Base-by-base conservation (phyloP, 2,113 vertebrate species). In the Pygoscelis antarcticus region DNA sequence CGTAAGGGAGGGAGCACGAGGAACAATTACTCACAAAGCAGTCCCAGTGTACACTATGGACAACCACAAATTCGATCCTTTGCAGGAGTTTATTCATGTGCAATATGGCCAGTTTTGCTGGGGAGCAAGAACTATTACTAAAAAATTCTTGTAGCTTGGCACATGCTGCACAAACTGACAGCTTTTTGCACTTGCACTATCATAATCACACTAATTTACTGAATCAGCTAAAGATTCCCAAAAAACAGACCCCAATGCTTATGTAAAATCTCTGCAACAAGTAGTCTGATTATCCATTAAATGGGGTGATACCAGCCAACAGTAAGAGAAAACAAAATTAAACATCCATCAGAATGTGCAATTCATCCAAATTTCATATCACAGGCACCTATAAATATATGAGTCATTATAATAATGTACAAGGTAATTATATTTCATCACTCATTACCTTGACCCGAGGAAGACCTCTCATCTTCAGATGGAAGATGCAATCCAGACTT, bases 351-450 rank as follows among this genome's bases (percentile, higher is more conserved):
- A 94, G 74, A 94, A 95, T 89, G 81, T 83, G 71, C 89, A 90
- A 79, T 89, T 89, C 94, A 91, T 96, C 96, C 92, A 90, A 90
- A 94, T 89, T 93, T 87, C 85, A 72, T 96, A 96, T 66, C 62
- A 95, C 83, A 87, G 87, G 69, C 87, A 94, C 88, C 87, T 91
- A 92, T 74, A 97, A 96, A 93, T 93, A 96, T 72, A 93, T 93
- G 90, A 97, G 91, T 97, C 97, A 97, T 95, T 94, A 95, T 95
- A 90, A 92, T 94, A 96, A 96, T 77, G 62, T 85, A 95, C 52
- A 95, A 94, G 69, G 89, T 95, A 97, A 97, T 97, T 95, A 47
- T 74, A 93, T 94, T 94, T 94, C 89, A 93, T 90, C 94, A 95
- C 62, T 95, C 92, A 91, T 94, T 97, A 96, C 92, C 89, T 91